Conservation (phyloP, 2,797 vertebrate species). For the Darevskia nairensis region DNA sequence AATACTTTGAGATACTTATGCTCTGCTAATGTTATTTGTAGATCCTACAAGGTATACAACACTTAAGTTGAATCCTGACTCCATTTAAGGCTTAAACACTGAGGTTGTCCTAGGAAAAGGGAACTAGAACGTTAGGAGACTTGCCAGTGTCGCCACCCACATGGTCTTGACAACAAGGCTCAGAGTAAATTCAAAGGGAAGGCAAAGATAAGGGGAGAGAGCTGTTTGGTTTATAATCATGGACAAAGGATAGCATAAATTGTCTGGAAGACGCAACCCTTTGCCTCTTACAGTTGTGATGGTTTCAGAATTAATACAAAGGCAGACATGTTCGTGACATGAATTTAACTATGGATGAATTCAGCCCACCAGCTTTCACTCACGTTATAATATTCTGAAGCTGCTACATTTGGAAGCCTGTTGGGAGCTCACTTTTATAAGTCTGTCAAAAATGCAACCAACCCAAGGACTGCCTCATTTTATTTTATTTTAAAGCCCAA, state of each 20-base stretch:
- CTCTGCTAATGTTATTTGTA: not conserved
- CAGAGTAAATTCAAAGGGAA: not conserved
- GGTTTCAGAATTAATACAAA: not conserved
- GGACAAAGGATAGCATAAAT: not conserved
- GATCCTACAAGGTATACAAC: not conserved
- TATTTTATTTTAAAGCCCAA: not conserved
- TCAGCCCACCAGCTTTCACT: not conserved
- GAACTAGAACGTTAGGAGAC: not conserved
- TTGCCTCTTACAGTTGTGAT: not conserved
- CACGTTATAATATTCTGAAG: not conserved
- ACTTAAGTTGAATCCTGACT: not conserved
- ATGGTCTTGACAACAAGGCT: not conserved
- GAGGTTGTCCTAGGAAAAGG: not conserved
- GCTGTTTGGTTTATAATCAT: not conserved
- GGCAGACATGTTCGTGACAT: too few species aligned
- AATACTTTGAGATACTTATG: not conserved
- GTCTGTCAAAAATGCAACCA: not conserved
- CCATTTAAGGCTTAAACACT: not conserved
- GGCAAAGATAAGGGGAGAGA: not conserved
- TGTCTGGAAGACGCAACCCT: not conserved
- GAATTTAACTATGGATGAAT: not conserved
- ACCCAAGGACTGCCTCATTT: not conserved
- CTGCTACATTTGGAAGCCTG: not conserved
- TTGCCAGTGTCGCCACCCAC: not conserved
- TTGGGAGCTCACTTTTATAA: not conserved